Evolutionary conservation across 2,888 invertebrate species (phyloP).

Genomic region (Iselma pallidipennis): DNA sequence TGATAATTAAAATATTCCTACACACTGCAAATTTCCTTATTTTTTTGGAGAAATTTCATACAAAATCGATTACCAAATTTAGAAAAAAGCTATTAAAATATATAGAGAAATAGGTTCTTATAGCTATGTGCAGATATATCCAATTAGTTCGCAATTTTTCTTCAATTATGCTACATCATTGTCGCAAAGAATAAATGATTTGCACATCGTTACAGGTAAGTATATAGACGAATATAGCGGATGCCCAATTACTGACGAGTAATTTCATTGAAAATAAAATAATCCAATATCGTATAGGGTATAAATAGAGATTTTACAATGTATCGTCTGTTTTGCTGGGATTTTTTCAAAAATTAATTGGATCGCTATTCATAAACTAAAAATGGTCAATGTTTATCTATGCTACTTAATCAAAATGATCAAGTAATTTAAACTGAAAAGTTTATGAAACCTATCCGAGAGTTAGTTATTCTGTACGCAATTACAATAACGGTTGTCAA

Average conservation of each 20-base stretch:
- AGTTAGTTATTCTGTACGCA: slow-evolving; percentile 4
- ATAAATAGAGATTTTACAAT: too few relatives aligned
- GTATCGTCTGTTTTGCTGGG: too few relatives aligned
- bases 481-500: slow-evolving; percentile 23
- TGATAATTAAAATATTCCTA: neutral
- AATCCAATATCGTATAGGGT: neutral
- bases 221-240: neutral
- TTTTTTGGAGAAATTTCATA: too few relatives aligned
- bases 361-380: slow-evolving; percentile 20
- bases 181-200: neutral
- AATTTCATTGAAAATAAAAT: neutral
- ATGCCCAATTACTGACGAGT: neutral
- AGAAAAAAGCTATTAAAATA: too few relatives aligned
- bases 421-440: slow-evolving; percentile 18
- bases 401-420: slow-evolving; percentile 21
- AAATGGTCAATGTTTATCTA: slow-evolving; percentile 23
- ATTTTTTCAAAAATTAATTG: slow-evolving; percentile 23
- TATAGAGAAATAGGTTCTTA: too few relatives aligned
- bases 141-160: neutral
- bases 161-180: neutral
- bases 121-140: too few relatives aligned
- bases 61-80: too few relatives aligned
- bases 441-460: slow-evolving; percentile 15
- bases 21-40: too few relatives aligned
- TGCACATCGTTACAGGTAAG: neutral